Evolutionary conservation across 2,113 vertebrate genomes (phyloP), one percentile per base, ranked within the genome.

Genomic region (Rhea pennata): DNA sequence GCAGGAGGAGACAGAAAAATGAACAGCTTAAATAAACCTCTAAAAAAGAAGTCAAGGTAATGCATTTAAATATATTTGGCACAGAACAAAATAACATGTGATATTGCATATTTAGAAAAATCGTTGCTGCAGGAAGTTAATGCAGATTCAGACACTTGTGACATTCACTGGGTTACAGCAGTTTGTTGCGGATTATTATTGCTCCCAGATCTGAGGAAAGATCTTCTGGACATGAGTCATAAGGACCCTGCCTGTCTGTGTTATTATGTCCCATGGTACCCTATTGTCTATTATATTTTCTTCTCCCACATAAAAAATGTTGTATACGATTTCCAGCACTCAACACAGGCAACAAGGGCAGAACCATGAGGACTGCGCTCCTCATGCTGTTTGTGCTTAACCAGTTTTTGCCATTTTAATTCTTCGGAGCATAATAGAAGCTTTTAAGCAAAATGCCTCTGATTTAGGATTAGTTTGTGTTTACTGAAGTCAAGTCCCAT

Each of bases 121-220:
- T 40, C 58, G 26, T 62, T 46, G 23, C 88, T 46, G 74, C 2
- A 9, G 76, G 94, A 96, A 48, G 65, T 64, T 61, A 84, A 87
- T 13, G 71, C 5, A 19, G 50, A 79, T 83, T 70, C 71, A 83
- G 87, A 95, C 86, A 89, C 81, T 96, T 84, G 71, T 0, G 50
- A 95, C 86, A 96, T 95, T 97, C 88, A 96, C 31, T 1, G 11
- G 88, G 71, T 48, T 86, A 95, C 95, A 97, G 92, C 94, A 90
- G 83, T 90, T 96, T 95, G 95, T 88, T 98, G 91, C 97, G 84
- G 91, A 92, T 92, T 94, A 84, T 95, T 65, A 84, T 64, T 92
- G 96, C 92, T 97, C 91, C 95, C 88, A 90, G 92, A 97, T 95
- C 95, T 92, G 92, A 96, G 81, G 95, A 97, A 94, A 97, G 94